phyloP scores from a whole-genome alignment of 2,113 vertebrate genomes.

The Hoplias malabaricus region DNA sequence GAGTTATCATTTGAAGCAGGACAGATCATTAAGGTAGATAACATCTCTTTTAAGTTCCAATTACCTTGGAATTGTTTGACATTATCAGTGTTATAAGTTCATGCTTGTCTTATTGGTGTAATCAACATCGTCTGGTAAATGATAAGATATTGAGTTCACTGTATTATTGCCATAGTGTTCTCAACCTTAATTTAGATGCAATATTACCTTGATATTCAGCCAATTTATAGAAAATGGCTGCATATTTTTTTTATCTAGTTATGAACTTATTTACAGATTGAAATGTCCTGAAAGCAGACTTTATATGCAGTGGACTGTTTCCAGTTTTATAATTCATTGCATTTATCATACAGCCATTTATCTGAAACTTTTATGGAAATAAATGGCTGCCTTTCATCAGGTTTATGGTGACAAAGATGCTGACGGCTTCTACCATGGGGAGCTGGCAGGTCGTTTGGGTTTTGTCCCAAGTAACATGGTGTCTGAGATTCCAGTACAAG shows the following conservation, averaged over 20 bases:
- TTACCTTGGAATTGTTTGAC: background rate
- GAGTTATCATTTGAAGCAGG: slow-evolving; percentile 92
- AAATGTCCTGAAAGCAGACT: background rate
- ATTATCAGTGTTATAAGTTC: background rate
- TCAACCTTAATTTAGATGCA: background rate
- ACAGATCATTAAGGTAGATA: slow-evolving; percentile 89
- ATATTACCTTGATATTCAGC: background rate
- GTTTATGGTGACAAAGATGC: slow-evolving; percentile 90
- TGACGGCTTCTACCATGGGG: slow-evolving; percentile 90
- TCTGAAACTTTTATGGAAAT: background rate
- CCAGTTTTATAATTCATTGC: background rate
- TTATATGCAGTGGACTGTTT: background rate
- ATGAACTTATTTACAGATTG: background rate
- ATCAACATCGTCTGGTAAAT: background rate
- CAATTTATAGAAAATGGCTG: background rate
- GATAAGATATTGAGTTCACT: background rate
- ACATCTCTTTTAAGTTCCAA: background rate
- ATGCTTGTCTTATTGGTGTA: background rate
- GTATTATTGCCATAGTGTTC: background rate
- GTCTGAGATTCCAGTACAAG: slow-evolving; percentile 86
- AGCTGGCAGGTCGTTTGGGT: slow-evolving; percentile 81
- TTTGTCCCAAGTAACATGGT: slow-evolving; percentile 97
- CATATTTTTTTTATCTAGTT: background rate
- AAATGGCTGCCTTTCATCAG: slow-evolving; percentile 59
- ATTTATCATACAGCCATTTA: background rate